A percentile compares a stretch with the other conserved stretches of the same genome.
phyloP scores from a whole-genome alignment of 1,140 invertebrate species.

The Lucilia sericata region DNA sequence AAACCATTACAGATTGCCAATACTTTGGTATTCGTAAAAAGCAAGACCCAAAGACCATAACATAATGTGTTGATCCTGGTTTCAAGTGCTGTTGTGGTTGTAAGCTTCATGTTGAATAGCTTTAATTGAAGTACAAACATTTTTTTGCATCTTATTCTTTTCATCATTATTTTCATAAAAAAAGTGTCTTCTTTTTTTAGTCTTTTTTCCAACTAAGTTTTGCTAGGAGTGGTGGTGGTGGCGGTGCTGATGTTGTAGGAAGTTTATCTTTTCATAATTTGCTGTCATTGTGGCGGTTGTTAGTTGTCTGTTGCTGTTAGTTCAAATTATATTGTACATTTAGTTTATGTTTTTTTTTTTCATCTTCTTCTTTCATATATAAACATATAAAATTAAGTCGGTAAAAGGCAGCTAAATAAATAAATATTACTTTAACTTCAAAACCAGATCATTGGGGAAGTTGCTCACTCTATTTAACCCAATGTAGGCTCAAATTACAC shows the following conservation, averaged over 20 bases:
- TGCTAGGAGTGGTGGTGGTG: background rate
- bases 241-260: too few species aligned
- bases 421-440: conserved; percentile 17
- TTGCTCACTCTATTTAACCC: conserved; percentile 1
- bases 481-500: conserved; percentile 31
- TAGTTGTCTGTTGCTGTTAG: conserved; percentile 26
- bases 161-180: background rate
- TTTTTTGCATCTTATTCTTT: background rate
- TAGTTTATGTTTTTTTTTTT: background rate
- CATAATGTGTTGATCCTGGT: conserved; percentile 35
- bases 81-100: conserved; percentile 5
- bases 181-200: background rate
- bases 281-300: background rate
- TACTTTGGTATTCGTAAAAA: background rate
- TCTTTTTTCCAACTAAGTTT: background rate
- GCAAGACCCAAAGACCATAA: background rate
- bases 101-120: conserved; percentile 14
- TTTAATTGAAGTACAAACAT: conserved; percentile 30
- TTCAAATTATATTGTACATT: conserved; percentile 23
- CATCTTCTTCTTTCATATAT: background rate
- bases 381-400: conserved; percentile 29
- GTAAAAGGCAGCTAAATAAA: background rate
- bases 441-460: background rate
- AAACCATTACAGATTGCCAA: background rate
- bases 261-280: conserved; percentile 33